phyloP scores from a whole-genome alignment of 2,888 invertebrate genomes.

The Tanypteryx hageni region DNA sequence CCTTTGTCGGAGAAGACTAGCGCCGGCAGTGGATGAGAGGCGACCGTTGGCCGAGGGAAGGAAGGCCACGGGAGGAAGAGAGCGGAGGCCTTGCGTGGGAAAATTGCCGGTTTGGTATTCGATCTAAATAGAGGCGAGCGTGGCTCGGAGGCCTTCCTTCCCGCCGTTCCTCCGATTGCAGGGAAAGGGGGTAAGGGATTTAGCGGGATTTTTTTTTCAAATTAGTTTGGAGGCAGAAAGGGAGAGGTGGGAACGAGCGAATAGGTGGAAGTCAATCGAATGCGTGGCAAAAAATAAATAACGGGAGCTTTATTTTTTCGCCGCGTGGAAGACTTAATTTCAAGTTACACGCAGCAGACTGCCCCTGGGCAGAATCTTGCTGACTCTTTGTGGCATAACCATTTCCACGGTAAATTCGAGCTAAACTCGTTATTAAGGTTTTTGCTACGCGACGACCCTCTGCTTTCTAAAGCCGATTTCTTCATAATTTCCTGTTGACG shows the following conservation, averaged over 20 bases:
- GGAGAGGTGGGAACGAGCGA: background rate
- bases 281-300: background rate
- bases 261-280: conserved; percentile 10
- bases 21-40: background rate
- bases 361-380: background rate
- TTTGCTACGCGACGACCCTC: background rate
- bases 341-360: background rate
- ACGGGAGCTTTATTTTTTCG: background rate
- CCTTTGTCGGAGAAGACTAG: conserved; percentile 32
- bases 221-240: background rate
- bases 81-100: background rate
- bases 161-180: background rate
- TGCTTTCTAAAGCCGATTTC: background rate
- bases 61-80: background rate
- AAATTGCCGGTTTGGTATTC: conserved; percentile 43
- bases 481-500: no score
- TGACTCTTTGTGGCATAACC: background rate
- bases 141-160: background rate
- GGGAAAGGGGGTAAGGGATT: background rate
- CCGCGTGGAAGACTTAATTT: background rate
- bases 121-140: conserved; percentile 31
- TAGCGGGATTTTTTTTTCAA: background rate
- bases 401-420: background rate
- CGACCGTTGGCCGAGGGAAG: background rate
- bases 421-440: background rate